A percentile compares a stretch with the other conserved stretches of the same genome.
Evolutionary conservation across 1,140 invertebrate species (phyloP).

Genomic region (Euura lappo): DNA sequence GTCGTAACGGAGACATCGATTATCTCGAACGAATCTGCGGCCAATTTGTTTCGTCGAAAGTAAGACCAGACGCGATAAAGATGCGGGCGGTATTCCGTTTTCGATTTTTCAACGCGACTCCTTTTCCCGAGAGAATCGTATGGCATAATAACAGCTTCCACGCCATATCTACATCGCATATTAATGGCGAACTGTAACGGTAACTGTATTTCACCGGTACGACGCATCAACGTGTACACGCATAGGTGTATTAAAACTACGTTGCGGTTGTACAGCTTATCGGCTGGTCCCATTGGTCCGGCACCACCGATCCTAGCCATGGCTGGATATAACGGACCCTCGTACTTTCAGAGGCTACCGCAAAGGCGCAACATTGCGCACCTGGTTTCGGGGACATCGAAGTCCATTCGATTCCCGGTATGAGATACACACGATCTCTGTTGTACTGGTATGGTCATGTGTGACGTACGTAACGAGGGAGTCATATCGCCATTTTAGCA

Average conservation of each 20-base stretch:
- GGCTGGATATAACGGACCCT: neutral
- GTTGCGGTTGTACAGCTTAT: neutral
- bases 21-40: neutral
- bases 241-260: neutral
- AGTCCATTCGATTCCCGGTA: too few species aligned
- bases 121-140: neutral
- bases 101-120: neutral
- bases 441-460: too few species aligned
- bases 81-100: neutral
- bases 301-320: neutral
- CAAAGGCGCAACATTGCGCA: too few species aligned
- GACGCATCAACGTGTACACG: neutral
- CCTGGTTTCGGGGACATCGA: too few species aligned
- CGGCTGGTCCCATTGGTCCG: constrained; percentile 1
- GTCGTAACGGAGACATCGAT: neutral
- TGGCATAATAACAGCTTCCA: neutral
- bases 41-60: neutral
- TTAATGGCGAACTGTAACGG: constrained; percentile 33
- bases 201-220: constrained; percentile 24
- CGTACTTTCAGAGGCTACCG: neutral
- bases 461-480: too few species aligned
- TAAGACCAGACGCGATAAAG: too few species aligned
- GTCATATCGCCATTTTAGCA: neutral
- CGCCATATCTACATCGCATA: constrained; percentile 30
- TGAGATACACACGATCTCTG: too few species aligned